These are phyloP conservation scores for Agriopis leucophaearia DNA, from an alignment of 2,888 invertebrate genomes.

Conservation along the genomic window DNA sequence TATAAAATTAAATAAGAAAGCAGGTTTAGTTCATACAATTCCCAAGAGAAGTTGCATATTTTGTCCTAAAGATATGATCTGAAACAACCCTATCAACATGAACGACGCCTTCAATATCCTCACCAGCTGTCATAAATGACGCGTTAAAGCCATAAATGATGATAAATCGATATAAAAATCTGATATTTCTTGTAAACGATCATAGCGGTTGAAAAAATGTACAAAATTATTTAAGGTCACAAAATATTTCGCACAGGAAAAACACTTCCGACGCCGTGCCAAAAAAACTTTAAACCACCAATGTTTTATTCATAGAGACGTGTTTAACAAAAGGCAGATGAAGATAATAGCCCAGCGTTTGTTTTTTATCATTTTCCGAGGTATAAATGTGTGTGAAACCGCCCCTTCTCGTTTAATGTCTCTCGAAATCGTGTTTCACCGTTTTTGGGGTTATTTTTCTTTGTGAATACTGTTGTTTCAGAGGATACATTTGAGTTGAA, in stretches of 20 bases:
- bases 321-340: constrained; percentile 28
- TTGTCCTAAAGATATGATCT: too few relatives aligned
- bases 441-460: constrained; percentile 15
- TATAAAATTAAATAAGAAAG: too few relatives aligned
- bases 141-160: not conserved
- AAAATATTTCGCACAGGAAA: not conserved
- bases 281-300: constrained; percentile 20
- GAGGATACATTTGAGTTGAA: not conserved
- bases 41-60: too few relatives aligned
- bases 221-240: not conserved
- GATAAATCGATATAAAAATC: not conserved
- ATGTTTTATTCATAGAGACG: constrained; percentile 26
- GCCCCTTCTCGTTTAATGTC: constrained; percentile 19
- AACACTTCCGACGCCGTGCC: constrained; percentile 1
- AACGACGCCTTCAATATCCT: constrained; percentile 2
- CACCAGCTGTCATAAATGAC: constrained; percentile 16
- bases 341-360: constrained; percentile 15
- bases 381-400: constrained; percentile 16
- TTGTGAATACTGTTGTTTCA: constrained; percentile 9
- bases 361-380: constrained; percentile 20
- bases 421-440: constrained; percentile 13
- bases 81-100: not conserved
- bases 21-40: too few relatives aligned
- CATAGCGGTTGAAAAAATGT: not conserved
- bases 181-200: not conserved